phyloP scores from a whole-genome alignment of 2,113 vertebrate genomes.

The Campylorhamphus procurvoides region DNA sequence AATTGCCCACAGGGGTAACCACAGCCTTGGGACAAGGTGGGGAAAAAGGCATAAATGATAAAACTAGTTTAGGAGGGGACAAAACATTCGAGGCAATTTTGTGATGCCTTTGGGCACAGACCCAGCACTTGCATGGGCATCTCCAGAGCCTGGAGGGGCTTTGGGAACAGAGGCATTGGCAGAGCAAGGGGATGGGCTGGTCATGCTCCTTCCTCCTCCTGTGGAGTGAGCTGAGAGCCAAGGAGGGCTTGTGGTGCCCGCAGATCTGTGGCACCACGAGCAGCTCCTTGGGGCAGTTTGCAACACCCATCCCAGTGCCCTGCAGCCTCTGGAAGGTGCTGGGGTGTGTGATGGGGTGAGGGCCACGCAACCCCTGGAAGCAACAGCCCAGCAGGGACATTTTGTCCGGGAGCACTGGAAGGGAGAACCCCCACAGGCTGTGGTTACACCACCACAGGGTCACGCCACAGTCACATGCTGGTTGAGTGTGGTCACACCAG shows the following conservation, averaged over 20 bases:
- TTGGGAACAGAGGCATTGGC: background rate
- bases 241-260: background rate
- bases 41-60: background rate
- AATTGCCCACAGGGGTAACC: background rate
- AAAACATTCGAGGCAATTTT: fast-evolving
- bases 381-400: background rate
- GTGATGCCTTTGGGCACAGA: background rate
- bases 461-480: background rate
- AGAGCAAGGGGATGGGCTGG: background rate
- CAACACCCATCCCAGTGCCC: background rate
- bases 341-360: fast-evolving
- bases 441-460: background rate
- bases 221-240: fast-evolving
- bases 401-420: fast-evolving
- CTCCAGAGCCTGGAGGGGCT: background rate
- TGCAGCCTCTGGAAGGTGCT: fast-evolving
- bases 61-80: background rate
- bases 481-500: background rate
- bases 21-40: background rate
- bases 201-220: background rate
- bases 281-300: background rate
- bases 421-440: background rate
- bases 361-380: fast-evolving
- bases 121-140: fast-evolving
- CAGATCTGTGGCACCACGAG: fast-evolving